Evolutionary conservation across 2,888 invertebrate genomes (phyloP).

Genomic region (Ypsolopha scabrella): DNA sequence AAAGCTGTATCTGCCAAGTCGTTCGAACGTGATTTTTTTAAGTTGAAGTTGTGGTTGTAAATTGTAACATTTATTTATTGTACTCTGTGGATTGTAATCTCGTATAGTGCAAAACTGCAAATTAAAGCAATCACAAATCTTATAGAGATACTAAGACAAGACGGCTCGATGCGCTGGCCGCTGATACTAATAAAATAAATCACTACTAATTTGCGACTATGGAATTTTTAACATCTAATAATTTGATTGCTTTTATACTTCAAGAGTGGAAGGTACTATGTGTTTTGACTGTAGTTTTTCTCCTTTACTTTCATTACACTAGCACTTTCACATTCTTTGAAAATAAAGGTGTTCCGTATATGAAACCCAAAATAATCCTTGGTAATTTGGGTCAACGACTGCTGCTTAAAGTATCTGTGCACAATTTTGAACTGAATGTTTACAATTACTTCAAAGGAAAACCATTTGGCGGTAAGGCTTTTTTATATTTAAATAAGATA

Average conservation of each 20-base stretch:
- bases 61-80: too few species aligned
- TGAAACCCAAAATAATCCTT: conserved; percentile 55
- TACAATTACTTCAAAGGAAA: conserved; percentile 58
- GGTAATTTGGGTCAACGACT: conserved; percentile 59
- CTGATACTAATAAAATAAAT: too few species aligned
- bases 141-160: too few species aligned
- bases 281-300: conserved; percentile 33
- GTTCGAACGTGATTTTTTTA: too few species aligned
- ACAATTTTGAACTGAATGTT: conserved; percentile 51
- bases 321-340: conserved; percentile 55
- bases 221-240: background rate
- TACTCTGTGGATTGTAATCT: too few species aligned
- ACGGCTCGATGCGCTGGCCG: too few species aligned
- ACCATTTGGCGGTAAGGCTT: conserved; percentile 51
- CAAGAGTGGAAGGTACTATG: conserved; percentile 47
- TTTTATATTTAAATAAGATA: background rate
- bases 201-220: background rate
- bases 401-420: conserved; percentile 48
- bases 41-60: too few species aligned
- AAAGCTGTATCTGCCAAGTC: too few species aligned
- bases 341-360: conserved; percentile 49
- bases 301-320: conserved; percentile 42
- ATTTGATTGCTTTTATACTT: conserved; percentile 20
- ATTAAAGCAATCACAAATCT: too few species aligned
- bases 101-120: too few species aligned